phyloP scores from a whole-genome alignment of 1,140 invertebrate genomes.

The Ceratina calcarata region DNA sequence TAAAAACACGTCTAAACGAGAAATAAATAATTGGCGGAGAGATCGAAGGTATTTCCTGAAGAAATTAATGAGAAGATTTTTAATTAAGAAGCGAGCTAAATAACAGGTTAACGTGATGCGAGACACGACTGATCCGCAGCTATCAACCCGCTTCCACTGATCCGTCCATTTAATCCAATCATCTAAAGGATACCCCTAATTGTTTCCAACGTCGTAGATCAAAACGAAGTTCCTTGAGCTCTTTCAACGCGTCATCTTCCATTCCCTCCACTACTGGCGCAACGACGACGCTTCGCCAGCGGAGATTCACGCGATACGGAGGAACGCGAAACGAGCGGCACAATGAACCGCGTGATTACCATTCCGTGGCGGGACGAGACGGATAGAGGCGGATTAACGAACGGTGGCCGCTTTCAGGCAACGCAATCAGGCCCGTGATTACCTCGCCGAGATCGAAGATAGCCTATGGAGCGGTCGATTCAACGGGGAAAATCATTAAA shows the following conservation, averaged over 20 bases:
- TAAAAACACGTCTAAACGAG: too few relatives aligned
- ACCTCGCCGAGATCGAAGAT: conserved; percentile 8
- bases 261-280: too few relatives aligned
- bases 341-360: conserved; percentile 23
- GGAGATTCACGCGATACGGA: conserved; percentile 4
- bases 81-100: too few relatives aligned
- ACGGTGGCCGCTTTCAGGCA: neutral
- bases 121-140: too few relatives aligned
- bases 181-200: neutral
- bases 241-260: too few relatives aligned
- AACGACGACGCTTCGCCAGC: too few relatives aligned
- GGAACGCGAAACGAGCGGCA: neutral
- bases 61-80: too few relatives aligned
- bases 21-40: too few relatives aligned
- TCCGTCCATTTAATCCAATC: conserved; percentile 4
- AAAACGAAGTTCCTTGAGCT: neutral
- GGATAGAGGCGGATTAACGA: neutral
- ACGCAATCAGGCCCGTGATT: conserved; percentile 2
- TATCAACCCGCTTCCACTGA: neutral
- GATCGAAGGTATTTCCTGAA: too few relatives aligned
- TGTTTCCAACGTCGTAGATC: neutral
- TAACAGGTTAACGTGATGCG: too few relatives aligned
- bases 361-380: neutral
- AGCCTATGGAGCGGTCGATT: conserved; percentile 3
- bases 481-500: conserved; percentile 11